A percentile compares a stretch with the other conserved stretches of the same genome.
These are phyloP conservation scores for Cancer borealis DNA, from an alignment of 2,888 invertebrate species.

Conservation along the genomic window DNA sequence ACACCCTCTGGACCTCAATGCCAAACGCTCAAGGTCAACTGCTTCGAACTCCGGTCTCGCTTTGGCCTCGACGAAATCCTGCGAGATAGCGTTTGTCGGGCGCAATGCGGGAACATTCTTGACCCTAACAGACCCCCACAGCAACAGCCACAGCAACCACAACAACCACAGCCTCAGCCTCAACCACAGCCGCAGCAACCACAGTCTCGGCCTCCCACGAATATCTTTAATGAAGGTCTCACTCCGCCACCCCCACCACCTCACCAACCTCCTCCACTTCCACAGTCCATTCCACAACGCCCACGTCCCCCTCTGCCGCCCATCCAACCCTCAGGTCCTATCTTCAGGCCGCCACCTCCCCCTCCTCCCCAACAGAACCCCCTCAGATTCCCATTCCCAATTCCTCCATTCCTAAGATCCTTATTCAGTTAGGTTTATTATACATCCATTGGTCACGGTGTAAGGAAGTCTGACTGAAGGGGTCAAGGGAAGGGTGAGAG, in stretches of 20 bases:
- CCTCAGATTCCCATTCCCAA: conserved; percentile 67
- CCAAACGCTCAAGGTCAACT: conserved; percentile 75
- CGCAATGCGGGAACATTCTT: conserved; percentile 85
- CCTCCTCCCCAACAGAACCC: conserved; percentile 46
- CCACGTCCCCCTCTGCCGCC: conserved; percentile 52
- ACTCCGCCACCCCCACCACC: conserved; percentile 70
- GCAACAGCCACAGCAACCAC: conserved; percentile 54
- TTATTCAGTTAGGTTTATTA: conserved; percentile 64
- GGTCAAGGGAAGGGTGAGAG: background rate
- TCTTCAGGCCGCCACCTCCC: conserved; percentile 65
- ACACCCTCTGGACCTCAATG: conserved; percentile 86
- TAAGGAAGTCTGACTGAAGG: background rate
- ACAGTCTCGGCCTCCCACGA: conserved; percentile 28
- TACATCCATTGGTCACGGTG: background rate
- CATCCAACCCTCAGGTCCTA: conserved; percentile 46
- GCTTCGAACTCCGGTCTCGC: conserved; percentile 75
- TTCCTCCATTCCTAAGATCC: conserved; percentile 65
- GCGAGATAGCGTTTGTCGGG: conserved; percentile 92
- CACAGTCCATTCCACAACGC: background rate
- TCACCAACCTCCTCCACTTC: conserved; percentile 47
- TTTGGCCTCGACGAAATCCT: conserved; percentile 74
- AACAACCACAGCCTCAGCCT: conserved; percentile 48
- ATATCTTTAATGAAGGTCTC: conserved; percentile 63
- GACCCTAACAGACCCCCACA: conserved; percentile 75
- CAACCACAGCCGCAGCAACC: conserved; percentile 36